Base-by-base conservation (phyloP, 2,113 vertebrate genomes). In the Microtus ochrogaster region DNA sequence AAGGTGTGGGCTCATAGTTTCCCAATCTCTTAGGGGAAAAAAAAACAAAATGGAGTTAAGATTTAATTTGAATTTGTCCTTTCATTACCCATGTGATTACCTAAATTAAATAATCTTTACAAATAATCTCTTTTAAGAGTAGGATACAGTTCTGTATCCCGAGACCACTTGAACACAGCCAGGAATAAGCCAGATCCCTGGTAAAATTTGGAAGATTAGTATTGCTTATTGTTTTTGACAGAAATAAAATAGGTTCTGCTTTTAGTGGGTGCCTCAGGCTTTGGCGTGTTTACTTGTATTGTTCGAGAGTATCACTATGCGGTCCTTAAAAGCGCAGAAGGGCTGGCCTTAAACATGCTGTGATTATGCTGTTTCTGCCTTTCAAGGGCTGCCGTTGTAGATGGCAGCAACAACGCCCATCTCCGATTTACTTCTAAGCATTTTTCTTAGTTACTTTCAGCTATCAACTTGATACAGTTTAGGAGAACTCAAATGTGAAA, bases 41-140 rank as follows among this genome's bases (percentile, higher is more conserved):
- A 47, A 61, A 95, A 70, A 41, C 77, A 92, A 91, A 94, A 73
- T 96, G 78, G 82, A 83, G 22, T 39, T 61, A 39, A 26, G 6
- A 39, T 82, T 82, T 82, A 82, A 91, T 93, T 96, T 90, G 61
- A 83, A 95, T 95, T 95, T 96, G 86, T 16, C 70, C 79, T 96
- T 94, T 96, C 72, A 97, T 85, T 93, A 90, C 74, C 93, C 8
- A 2, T 65, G 47, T 93, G 79, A 93, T 41, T 95, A 41, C 77
- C 76, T 93, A 82, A 93, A 66, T 93, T 87, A 93, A 96, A 89
- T 94, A 95, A 95, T 92, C 89, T 81, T 83, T 66, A 44, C 84
- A 94, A 93, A 90, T 78, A 95, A 79, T 95, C 76, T 96, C 61
- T 96, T 94, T 96, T 95, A 94, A 96, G 87, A 95, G 52, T 19